A percentile compares a stretch with the other conserved stretches of the same genome.
Evolutionary conservation across 2,113 vertebrate species (phyloP).

Genomic region (Pangasianodon hypophthalmus): DNA sequence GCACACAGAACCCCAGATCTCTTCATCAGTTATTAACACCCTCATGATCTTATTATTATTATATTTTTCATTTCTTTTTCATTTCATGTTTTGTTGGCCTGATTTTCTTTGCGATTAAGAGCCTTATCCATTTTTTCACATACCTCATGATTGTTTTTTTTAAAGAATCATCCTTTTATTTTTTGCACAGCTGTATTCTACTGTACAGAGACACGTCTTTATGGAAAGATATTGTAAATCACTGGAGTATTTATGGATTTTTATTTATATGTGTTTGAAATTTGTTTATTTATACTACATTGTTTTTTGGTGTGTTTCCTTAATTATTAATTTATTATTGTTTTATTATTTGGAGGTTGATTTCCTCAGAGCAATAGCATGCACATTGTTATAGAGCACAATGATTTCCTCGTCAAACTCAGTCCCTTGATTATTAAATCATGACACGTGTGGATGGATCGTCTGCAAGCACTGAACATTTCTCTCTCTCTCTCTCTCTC

Average conservation of each 20-base stretch:
- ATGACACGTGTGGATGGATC: not conserved
- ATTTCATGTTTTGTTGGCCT: constrained; percentile 66
- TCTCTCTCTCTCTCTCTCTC: too few relatives aligned
- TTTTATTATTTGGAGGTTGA: constrained; percentile 51
- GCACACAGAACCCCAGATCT: constrained; percentile 67
- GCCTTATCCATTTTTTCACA: constrained; percentile 94
- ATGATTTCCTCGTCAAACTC: constrained; percentile 74
- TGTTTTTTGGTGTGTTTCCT: constrained; percentile 69
- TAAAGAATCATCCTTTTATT: constrained; percentile 62
- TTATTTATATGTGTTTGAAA: constrained; percentile 64
- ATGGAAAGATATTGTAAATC: constrained; percentile 72
- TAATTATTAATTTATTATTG: constrained; percentile 65
- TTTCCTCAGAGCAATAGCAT: constrained; percentile 93
- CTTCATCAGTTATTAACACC: not conserved
- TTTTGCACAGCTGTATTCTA: constrained; percentile 77
- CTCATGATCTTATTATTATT: not conserved
- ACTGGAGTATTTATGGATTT: constrained; percentile 65
- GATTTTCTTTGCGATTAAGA: constrained; percentile 79
- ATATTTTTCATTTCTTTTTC: constrained; percentile 62
- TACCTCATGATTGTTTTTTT: constrained; percentile 84
- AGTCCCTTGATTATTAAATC: constrained; percentile 70
- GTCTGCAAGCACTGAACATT: constrained; percentile 9
- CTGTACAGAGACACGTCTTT: constrained; percentile 74
- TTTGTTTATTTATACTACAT: constrained; percentile 73
- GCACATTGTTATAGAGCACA: constrained; percentile 93